Evolutionary conservation across 2,797 vertebrate genomes (phyloP), one percentile per base, ranked within the genome.

Genomic region (Platalea minor): DNA sequence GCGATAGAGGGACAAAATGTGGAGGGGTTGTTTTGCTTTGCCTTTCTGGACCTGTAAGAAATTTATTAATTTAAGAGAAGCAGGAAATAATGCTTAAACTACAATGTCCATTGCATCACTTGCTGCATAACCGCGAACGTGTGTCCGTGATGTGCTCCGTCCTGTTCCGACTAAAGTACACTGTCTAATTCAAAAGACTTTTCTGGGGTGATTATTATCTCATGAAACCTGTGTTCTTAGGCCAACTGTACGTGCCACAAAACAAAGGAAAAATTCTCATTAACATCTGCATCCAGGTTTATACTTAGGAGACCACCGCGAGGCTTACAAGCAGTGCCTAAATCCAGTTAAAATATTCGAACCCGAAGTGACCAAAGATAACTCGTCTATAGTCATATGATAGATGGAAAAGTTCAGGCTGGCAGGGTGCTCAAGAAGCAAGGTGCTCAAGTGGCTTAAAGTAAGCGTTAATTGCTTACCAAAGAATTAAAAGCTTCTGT

Each of bases 101-200:
- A 18, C 31, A 20, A 9, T 10, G 45, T 41, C 48, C 19, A 1
- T 86, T 72, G 35, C 74, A 60, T 48, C 73, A n/a, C 53, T 89
- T 46, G 23, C 29, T 26, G 60, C 14, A 2, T 46, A 65, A 50
- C 61, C 0, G 0, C 50, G 41, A 64, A 72, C 0, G 0, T 15
- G 11, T 19, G 17, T 46, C 48, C 0, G 0, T 35, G n/a, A 43
- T 37, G 17, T 46, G 39, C 43, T 54, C 74, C 0, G 0, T 89
- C 61, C 53, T 77, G 70, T 68, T 93, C 33, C 74, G 46, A 17
- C 48, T 50, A 33, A 87, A 7, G 7, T 75, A 37, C 51, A 3
- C 21, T 17, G 37, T 43, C 25, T 67, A 61, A 67, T 56, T 70
- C 48, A 29, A 56, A 80, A 74, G 31, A 45, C 64, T 85, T 90